Conservation (phyloP, 2,113 vertebrate species). For the Upupa epops region DNA sequence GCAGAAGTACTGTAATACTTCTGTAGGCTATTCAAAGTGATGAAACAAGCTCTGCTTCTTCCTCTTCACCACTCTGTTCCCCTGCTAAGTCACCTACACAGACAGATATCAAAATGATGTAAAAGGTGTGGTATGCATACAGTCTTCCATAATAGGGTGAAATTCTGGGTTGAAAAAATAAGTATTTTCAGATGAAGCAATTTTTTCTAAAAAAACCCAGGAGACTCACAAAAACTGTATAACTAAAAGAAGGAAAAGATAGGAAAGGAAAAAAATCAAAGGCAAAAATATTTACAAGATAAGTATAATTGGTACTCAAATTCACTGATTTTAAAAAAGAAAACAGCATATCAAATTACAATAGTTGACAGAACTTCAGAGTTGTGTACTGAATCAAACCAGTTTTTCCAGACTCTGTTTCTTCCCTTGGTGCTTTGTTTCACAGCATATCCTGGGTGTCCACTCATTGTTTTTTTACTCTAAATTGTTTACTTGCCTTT, state of each 20-base stretch:
- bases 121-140: accelerated
- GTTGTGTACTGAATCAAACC: neutral
- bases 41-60: neutral
- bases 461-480: neutral
- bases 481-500: neutral
- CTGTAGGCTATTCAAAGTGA: neutral
- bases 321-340: neutral
- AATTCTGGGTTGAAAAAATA: neutral
- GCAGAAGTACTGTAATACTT: no score
- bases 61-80: neutral
- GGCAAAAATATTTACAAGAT: neutral
- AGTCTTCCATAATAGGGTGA: neutral
- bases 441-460: neutral
- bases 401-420: neutral
- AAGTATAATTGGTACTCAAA: neutral
- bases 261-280: neutral
- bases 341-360: neutral
- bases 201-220: neutral
- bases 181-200: neutral
- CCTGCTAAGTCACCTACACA: neutral
- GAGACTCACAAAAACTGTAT: neutral
- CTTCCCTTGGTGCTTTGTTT: neutral
- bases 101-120: neutral
- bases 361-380: neutral
- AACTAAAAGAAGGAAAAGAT: neutral